Evolutionary conservation across 2,113 vertebrate species (phyloP).

Genomic region (Myxocyprinus asiaticus): DNA sequence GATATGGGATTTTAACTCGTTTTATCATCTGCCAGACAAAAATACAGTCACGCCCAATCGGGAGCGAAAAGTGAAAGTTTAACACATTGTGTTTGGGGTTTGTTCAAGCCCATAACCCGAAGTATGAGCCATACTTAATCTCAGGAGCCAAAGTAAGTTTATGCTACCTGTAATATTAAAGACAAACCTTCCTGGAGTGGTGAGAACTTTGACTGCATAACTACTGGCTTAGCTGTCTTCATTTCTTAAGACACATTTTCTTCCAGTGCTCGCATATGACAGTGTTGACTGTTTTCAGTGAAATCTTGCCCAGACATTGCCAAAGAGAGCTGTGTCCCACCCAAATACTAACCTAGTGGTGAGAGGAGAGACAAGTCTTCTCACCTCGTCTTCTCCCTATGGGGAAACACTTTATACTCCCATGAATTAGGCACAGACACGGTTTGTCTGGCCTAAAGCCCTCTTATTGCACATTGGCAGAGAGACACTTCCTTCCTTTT

Average conservation of each 20-base stretch:
- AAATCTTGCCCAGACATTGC: slow-evolving; percentile 35
- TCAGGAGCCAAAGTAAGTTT: neutral
- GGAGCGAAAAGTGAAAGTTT: too few relatives aligned
- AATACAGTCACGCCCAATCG: too few relatives aligned
- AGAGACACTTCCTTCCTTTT: slow-evolving; percentile 14
- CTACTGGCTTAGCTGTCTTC: slow-evolving; percentile 18
- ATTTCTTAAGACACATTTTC: slow-evolving; percentile 8
- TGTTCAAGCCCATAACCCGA: too few relatives aligned
- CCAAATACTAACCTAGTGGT: slow-evolving; percentile 48
- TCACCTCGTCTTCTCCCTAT: slow-evolving; percentile 27
- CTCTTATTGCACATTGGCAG: slow-evolving; percentile 16
- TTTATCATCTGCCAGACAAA: too few relatives aligned
- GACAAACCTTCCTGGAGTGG: neutral
- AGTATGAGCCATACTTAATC: too few relatives aligned
- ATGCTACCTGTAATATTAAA: neutral
- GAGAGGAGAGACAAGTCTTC: slow-evolving; percentile 41
- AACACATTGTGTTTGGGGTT: too few relatives aligned
- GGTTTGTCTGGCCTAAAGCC: slow-evolving; percentile 31
- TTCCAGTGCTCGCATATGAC: neutral
- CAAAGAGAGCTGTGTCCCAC: slow-evolving; percentile 28
- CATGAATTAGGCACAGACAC: slow-evolving; percentile 14
- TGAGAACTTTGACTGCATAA: slow-evolving; percentile 20
- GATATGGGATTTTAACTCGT: too few relatives aligned
- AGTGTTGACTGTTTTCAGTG: slow-evolving; percentile 27
- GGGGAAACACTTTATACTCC: slow-evolving; percentile 23